These are phyloP conservation scores for Euleptes europaea DNA, from an alignment of 2,113 vertebrate species.

Conservation along the genomic window DNA sequence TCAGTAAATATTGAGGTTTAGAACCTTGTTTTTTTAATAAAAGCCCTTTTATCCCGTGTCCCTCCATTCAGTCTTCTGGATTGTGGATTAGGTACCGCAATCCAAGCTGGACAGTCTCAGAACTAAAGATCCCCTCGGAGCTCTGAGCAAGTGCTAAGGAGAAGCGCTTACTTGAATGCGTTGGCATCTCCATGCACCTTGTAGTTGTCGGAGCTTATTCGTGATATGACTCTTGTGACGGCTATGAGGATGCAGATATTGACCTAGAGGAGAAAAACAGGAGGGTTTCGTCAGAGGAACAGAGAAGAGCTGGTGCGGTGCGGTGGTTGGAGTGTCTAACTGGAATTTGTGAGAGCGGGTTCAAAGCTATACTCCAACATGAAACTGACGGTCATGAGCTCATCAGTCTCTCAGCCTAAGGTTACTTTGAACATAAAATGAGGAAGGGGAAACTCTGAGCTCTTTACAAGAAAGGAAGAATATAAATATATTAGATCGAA, in stretches of 20 bases:
- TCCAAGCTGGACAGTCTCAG: background rate
- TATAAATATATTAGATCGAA: too few relatives aligned
- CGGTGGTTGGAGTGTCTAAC: background rate
- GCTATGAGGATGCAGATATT: constrained; percentile 92
- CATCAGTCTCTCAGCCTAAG: too few relatives aligned
- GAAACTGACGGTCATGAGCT: too few relatives aligned
- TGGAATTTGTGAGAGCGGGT: background rate
- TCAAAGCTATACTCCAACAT: too few relatives aligned
- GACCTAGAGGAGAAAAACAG: constrained; percentile 73
- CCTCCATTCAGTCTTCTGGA: background rate
- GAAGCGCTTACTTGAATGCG: constrained; percentile 87
- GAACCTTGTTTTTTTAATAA: too few relatives aligned
- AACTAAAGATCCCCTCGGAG: background rate
- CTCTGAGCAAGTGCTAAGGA: background rate
- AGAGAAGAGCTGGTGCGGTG: background rate
- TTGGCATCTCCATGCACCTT: constrained; percentile 91
- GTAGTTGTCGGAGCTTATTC: constrained; percentile 93
- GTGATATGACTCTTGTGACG: constrained; percentile 94
- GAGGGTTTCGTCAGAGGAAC: background rate
- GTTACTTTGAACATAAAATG: too few relatives aligned
- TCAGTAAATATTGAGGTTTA: background rate
- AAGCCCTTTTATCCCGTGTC: too few relatives aligned
- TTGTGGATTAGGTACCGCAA: background rate
- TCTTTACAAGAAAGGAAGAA: too few relatives aligned
- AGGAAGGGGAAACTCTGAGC: too few relatives aligned